Conservation (phyloP, 2,113 vertebrate genomes). For the Lutjanus erythropterus region DNA sequence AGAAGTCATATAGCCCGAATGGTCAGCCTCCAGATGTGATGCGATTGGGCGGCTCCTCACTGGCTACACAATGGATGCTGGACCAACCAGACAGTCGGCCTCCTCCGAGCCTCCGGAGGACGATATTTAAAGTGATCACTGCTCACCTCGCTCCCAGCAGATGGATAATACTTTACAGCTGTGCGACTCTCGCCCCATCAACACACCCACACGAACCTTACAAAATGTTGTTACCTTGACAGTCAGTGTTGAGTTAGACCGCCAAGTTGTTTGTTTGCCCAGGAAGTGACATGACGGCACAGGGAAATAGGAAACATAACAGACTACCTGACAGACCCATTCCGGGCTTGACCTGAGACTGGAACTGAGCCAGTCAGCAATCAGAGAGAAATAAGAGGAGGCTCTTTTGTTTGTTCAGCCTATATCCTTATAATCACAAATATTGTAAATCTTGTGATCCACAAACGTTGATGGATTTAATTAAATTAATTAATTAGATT, state of each 20-base stretch:
- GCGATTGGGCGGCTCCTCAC: slow-evolving; percentile 49
- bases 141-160: slow-evolving; percentile 60
- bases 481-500: slow-evolving; percentile 42
- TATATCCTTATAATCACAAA: slow-evolving; percentile 62
- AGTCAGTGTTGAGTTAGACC: slow-evolving; percentile 53
- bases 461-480: slow-evolving; percentile 12
- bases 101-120: slow-evolving; percentile 72
- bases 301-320: slow-evolving; percentile 87
- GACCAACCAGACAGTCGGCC: slow-evolving; percentile 75
- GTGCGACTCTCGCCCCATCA: slow-evolving; percentile 51
- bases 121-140: slow-evolving; percentile 73
- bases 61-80: slow-evolving; percentile 65
- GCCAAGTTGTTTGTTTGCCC: slow-evolving; percentile 83
- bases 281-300: slow-evolving; percentile 82
- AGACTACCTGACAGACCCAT: slow-evolving; percentile 82
- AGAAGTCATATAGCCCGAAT: slow-evolving; percentile 55
- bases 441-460: slow-evolving; percentile 53
- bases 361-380: slow-evolving; percentile 83
- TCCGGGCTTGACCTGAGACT: slow-evolving; percentile 80
- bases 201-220: slow-evolving; percentile 41
- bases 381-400: slow-evolving; percentile 79
- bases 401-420: slow-evolving; percentile 82
- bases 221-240: slow-evolving; percentile 67
- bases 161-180: slow-evolving; percentile 85
- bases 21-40: slow-evolving; percentile 45